Percentiles rank a stretch among this genome's conserved stretches.
These are phyloP conservation scores for Apis laboriosa DNA, from an alignment of 1,140 invertebrate species.

Conservation along the genomic window DNA sequence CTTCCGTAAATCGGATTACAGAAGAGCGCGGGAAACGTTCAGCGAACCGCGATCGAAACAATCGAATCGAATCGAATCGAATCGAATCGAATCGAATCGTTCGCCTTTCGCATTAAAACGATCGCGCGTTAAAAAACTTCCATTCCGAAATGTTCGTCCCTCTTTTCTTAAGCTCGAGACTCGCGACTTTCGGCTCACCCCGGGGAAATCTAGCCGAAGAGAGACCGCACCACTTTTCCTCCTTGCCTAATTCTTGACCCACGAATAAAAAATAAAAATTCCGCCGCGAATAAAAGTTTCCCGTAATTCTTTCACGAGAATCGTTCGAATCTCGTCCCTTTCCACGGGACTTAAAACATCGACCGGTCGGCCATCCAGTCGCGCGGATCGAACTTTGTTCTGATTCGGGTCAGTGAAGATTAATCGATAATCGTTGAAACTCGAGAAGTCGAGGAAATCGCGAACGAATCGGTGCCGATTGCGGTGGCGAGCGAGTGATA, in stretches of 20 bases:
- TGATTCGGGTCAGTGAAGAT: neutral
- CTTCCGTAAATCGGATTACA: slow-evolving; percentile 35
- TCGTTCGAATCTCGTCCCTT: neutral
- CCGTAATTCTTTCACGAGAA: neutral
- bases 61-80: neutral
- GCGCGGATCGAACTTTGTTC: no score
- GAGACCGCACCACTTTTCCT: slow-evolving; percentile 5
- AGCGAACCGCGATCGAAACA: neutral
- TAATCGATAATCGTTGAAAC: neutral
- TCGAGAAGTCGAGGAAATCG: neutral
- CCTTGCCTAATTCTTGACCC: slow-evolving; percentile 23
- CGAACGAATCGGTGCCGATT: neutral
- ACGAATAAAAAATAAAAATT: no score
- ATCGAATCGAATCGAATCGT: neutral
- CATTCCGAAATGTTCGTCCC: neutral
- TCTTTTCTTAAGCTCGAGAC: slow-evolving; percentile 16
- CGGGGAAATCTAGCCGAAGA: slow-evolving; percentile 33
- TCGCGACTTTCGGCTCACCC: slow-evolving; percentile 27
- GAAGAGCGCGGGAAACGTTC: neutral
- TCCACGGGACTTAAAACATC: neutral
- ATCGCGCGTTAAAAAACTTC: neutral
- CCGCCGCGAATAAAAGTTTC: neutral
- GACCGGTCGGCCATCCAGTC: no score
- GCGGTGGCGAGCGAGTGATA: no score
- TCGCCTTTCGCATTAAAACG: neutral